Evolutionary conservation across 2,113 vertebrate genomes (phyloP).

Genomic region (Hydropotes inermis): DNA sequence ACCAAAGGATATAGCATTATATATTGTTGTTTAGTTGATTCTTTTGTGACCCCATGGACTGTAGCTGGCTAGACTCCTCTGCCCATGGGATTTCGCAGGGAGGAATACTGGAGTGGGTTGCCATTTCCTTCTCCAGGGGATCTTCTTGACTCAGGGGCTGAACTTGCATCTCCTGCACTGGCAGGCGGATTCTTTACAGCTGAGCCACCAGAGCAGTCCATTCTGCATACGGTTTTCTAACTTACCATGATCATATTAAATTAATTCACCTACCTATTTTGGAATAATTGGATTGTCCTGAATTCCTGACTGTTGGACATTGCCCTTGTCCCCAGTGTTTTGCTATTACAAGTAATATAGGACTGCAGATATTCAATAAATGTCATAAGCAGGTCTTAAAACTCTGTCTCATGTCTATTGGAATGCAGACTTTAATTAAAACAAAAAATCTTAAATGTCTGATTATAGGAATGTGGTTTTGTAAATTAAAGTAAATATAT

Average conservation of each 20-base stretch:
- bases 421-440: not conserved
- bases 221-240: not conserved
- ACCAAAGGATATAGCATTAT: not conserved
- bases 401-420: not conserved
- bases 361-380: not conserved
- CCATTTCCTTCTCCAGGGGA: not conserved
- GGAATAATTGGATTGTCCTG: not conserved
- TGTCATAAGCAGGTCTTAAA: not conserved
- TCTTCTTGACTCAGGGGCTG: not conserved
- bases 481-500: slow-evolving; percentile 6
- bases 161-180: not conserved
- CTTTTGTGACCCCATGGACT: not conserved
- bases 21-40: not conserved
- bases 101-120: not conserved
- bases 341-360: not conserved
- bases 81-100: not conserved
- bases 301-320: not conserved
- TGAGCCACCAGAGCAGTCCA: not conserved
- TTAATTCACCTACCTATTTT: not conserved
- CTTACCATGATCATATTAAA: not conserved
- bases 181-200: not conserved
- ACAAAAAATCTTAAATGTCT: not conserved
- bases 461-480: not conserved
- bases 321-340: not conserved
- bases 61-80: not conserved